Base-by-base conservation (phyloP, 2,113 vertebrate species). In the Lampris megalopsis region DNA sequence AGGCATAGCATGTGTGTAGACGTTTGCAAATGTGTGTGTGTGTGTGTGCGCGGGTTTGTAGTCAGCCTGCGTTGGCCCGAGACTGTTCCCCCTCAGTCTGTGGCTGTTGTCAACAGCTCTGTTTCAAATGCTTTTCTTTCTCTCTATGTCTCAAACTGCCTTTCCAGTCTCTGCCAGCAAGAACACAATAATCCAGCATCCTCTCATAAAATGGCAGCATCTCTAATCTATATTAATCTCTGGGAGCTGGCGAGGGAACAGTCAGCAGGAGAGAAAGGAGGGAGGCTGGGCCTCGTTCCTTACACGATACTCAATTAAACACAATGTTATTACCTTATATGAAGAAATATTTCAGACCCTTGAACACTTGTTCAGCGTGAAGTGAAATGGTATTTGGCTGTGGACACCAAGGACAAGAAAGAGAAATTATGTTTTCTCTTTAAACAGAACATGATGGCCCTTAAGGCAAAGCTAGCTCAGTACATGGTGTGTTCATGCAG, bases 211-310 rank as follows among this genome's bases (percentile, higher is more conserved):
- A 91, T 87, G 83, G 81, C 86, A 62, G 80, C 82, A 81, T 90
- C 89, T 90, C 84, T 90, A 90, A 91, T 91, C 86, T 82, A 63
- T 83, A 87, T 83, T 89, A 87, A 87, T 88, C 71, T 61, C 62
- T 11, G 11, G 56, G 56, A 75, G 86, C 78, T 83, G 85, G 81
- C 83, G 7, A 50, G 70, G 80, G 75, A 86, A 81, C 62, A 82
- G 79, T 83, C 81, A 75, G 60, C 79, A 80, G 83, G 79, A 85
- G 75, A 71, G 76, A 60, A 6, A 48, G 68, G 66, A 70, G 79
- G 73, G 72, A 61, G 74, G 37, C 9, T 4, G 37, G 69, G 81
- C 74, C 77, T 83, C 11, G 2, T 77, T 91, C 75, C 82, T 85
- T 75, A 77, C 2, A 63, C 43, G 40, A 71, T 75, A 75, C 77